Evolutionary conservation across 2,113 vertebrate species (phyloP).

Genomic region (Echinops telfairi): DNA sequence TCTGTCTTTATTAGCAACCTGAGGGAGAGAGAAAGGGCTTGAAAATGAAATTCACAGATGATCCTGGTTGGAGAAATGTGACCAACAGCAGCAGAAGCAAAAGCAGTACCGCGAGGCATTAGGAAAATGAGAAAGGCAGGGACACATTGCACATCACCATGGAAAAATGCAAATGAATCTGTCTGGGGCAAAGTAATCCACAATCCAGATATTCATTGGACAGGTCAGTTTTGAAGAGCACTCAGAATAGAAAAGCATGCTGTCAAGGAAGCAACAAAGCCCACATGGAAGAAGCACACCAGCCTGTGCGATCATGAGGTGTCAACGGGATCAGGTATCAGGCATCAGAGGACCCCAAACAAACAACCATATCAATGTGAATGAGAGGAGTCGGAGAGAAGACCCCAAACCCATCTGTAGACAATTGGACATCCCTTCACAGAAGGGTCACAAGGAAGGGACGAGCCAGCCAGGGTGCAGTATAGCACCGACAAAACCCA

Average conservation of each 20-base stretch:
- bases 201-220: conserved; percentile 71
- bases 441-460: no score
- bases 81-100: conserved; percentile 62
- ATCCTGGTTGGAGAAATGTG: conserved; percentile 55
- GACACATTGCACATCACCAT: conserved; percentile 54
- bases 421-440: no score
- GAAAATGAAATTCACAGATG: conserved; percentile 78
- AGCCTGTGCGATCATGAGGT: no score
- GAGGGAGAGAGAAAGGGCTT: conserved; percentile 49
- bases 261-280: no score
- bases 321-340: no score
- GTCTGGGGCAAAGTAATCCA: conserved; percentile 69
- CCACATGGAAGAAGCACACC: no score
- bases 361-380: no score
- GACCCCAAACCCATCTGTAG: no score
- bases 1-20: conserved; percentile 64
- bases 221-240: conserved; percentile 17
- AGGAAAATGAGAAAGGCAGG: conserved; percentile 76
- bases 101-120: conserved; percentile 74
- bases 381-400: no score
- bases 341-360: no score
- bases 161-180: conserved; percentile 75
- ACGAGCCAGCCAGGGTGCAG: no score
- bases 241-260: conserved; percentile 2
- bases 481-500: no score